Evolutionary conservation across 2,888 invertebrate species (phyloP).

Genomic region (Rhabditoides inermis): DNA sequence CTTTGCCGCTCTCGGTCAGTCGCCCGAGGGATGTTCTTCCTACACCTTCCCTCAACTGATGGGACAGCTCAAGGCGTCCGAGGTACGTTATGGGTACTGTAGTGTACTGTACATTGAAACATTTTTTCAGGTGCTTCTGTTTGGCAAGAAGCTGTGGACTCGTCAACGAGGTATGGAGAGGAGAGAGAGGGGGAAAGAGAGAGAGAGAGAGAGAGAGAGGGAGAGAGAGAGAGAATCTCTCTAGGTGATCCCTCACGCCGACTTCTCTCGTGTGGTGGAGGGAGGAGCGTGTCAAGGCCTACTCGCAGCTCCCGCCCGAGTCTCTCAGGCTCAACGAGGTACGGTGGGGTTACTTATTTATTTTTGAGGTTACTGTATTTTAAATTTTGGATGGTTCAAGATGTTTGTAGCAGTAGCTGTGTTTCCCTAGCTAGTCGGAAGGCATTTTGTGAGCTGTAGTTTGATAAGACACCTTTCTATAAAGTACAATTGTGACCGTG

Average conservation of each 20-base stretch:
- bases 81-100: slow-evolving; percentile 14
- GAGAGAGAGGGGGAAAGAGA: too few relatives aligned
- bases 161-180: slow-evolving; percentile 72
- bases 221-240: too few relatives aligned
- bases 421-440: too few relatives aligned
- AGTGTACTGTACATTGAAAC: not conserved
- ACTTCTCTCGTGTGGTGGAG: slow-evolving; percentile 19
- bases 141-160: slow-evolving; percentile 74
- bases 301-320: slow-evolving; percentile 49
- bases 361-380: too few relatives aligned
- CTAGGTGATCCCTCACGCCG: slow-evolving; percentile 62
- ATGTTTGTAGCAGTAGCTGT: too few relatives aligned
- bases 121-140: slow-evolving; percentile 58
- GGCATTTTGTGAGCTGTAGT: too few relatives aligned
- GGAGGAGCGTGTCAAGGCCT: slow-evolving; percentile 16
- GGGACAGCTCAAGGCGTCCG: slow-evolving; percentile 67
- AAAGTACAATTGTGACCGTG: not conserved
- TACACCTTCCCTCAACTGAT: slow-evolving; percentile 75
- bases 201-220: too few relatives aligned
- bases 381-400: slow-evolving; percentile 49
- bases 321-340: slow-evolving; percentile 68
- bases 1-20: slow-evolving; percentile 73
- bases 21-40: slow-evolving; percentile 81
- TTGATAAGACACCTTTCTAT: too few relatives aligned
- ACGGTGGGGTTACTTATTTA: too few relatives aligned